Percentiles rank a stretch among this genome's conserved stretches.
Conservation (phyloP, 2,113 vertebrate species). For the Corythaeola cristata region DNA sequence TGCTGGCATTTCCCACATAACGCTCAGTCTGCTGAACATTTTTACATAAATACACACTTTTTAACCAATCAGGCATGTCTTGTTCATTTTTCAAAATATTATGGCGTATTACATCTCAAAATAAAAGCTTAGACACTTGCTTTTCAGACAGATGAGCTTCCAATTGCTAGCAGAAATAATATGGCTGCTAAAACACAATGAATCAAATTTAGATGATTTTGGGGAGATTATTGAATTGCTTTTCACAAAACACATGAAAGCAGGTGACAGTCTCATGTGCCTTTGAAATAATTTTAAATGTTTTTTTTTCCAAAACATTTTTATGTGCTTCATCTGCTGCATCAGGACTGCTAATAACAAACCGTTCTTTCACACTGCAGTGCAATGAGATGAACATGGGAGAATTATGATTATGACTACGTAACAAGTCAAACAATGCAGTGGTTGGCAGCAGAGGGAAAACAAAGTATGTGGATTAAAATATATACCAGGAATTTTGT, state of each 20-base stretch:
- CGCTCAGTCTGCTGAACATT: conserved; percentile 24
- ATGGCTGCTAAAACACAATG: conserved; percentile 31
- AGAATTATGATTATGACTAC: not conserved
- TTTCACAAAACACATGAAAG: conserved; percentile 31
- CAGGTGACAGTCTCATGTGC: not conserved
- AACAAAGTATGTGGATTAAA: not conserved
- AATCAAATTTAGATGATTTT: conserved; percentile 35
- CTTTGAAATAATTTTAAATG: not conserved
- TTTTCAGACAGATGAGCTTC: conserved; percentile 58
- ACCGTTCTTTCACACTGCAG: not conserved
- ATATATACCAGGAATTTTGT: not conserved
- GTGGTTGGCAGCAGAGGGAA: not conserved
- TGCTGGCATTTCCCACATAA: conserved; percentile 50
- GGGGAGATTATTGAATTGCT: not conserved
- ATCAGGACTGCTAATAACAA: not conserved
- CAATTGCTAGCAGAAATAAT: conserved; percentile 41
- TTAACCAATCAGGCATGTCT: conserved; percentile 56
- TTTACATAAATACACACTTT: conserved; percentile 51
- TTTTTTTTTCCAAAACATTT: not conserved
- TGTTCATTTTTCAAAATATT: conserved; percentile 65
- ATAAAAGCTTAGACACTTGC: conserved; percentile 58
- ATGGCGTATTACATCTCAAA: conserved; percentile 55
- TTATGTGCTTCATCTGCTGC: not conserved
- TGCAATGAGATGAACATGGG: not conserved
- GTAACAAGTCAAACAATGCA: not conserved